These are phyloP conservation scores for Rhinogobius similis DNA, from an alignment of 2,113 vertebrate genomes.

Conservation along the genomic window DNA sequence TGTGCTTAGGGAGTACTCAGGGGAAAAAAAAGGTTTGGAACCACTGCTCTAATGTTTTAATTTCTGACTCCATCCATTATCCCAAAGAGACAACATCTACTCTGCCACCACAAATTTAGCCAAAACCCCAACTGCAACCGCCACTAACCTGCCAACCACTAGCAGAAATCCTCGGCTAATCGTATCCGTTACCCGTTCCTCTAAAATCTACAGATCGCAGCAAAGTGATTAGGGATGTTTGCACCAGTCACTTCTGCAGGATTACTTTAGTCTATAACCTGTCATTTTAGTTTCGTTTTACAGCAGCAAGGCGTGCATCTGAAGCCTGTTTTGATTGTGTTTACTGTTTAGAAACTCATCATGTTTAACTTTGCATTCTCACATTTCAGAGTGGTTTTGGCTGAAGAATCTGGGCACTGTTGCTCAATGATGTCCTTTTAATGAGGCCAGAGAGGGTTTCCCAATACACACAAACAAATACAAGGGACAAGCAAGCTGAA, in stretches of 20 bases:
- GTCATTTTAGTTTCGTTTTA: conserved; percentile 13
- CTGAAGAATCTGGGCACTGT: conserved; percentile 10
- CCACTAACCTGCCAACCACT: neutral
- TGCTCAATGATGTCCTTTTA: conserved; percentile 31
- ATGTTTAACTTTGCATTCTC: conserved; percentile 30
- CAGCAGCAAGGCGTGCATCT: conserved; percentile 11
- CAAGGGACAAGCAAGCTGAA: conserved; percentile 18
- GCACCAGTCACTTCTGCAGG: conserved; percentile 14
- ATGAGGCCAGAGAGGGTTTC: conserved; percentile 29
- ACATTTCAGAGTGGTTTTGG: conserved; percentile 7
- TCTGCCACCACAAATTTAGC: neutral
- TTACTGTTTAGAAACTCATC: conserved; percentile 20
- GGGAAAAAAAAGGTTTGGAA: no score
- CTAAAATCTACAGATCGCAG: neutral
- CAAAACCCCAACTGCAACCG: neutral
- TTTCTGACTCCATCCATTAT: neutral
- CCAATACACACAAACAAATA: conserved; percentile 28
- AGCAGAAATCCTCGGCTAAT: neutral
- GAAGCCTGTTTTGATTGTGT: conserved; percentile 17
- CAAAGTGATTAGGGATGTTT: neutral
- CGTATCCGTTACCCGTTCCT: neutral
- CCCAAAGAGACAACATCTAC: neutral
- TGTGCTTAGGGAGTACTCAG: no score
- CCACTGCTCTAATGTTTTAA: neutral
- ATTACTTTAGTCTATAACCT: neutral